phyloP scores from a whole-genome alignment of 2,888 invertebrate genomes.

The Pammene aurita region DNA sequence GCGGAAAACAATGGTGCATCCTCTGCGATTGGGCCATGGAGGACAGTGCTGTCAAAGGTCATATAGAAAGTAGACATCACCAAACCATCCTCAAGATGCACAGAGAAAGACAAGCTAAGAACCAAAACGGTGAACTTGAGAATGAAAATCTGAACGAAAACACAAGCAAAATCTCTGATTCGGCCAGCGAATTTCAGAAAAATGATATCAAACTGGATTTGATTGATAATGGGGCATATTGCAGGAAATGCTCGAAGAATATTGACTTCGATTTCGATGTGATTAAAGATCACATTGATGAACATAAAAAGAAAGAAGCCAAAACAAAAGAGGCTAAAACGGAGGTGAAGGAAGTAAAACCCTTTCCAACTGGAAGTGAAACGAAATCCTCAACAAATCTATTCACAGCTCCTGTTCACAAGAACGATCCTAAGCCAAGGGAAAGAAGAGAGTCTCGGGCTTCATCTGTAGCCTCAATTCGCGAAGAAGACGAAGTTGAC shows the following conservation, averaged over 20 bases:
- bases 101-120: conserved; percentile 41
- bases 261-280: conserved; percentile 46
- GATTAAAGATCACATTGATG: conserved; percentile 50
- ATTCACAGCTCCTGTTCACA: conserved; percentile 20
- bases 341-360: background rate
- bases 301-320: conserved; percentile 47
- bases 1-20: conserved; percentile 47
- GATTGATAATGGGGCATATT: conserved; percentile 47
- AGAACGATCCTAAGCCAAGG: conserved; percentile 10
- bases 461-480: conserved; percentile 9
- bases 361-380: conserved; percentile 14
- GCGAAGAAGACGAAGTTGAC: conserved; percentile 42
- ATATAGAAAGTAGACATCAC: conserved; percentile 49
- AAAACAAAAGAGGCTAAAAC: conserved; percentile 33
- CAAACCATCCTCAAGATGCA: conserved; percentile 50
- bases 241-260: conserved; percentile 50
- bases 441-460: background rate
- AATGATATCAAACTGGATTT: conserved; percentile 54
- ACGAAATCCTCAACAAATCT: conserved; percentile 13
- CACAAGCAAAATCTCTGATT: conserved; percentile 46
- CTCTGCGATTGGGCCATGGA: conserved; percentile 50
- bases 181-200: conserved; percentile 49
- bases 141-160: conserved; percentile 30
- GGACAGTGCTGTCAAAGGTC: conserved; percentile 5
- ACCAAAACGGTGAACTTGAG: conserved; percentile 10